A percentile compares a stretch with the other conserved stretches of the same genome.
Evolutionary conservation across 2,888 invertebrate genomes (phyloP).

Genomic region (Zele albiditarsus): DNA sequence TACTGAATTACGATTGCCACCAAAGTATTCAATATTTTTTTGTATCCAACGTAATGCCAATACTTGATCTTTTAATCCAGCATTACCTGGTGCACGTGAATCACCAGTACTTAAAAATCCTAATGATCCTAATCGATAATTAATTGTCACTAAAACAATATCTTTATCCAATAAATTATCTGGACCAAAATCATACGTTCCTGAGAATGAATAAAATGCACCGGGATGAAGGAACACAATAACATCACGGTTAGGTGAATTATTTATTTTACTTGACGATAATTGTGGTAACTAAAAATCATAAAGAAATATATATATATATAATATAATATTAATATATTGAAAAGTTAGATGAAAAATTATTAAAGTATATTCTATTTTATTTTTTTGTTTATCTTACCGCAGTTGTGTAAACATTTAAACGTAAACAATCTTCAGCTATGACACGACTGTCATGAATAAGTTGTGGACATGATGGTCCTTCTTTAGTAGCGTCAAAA

Average conservation of each 20-base stretch:
- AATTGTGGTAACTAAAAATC: conserved; percentile 37
- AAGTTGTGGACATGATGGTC: conserved; percentile 76
- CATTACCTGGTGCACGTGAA: conserved; percentile 79
- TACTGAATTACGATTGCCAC: conserved; percentile 78
- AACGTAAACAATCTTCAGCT: conserved; percentile 78
- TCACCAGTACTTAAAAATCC: conserved; percentile 80
- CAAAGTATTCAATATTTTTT: conserved; percentile 75
- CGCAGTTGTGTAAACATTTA: conserved; percentile 77
- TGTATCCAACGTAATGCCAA: conserved; percentile 79
- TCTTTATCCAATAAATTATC: conserved; percentile 64
- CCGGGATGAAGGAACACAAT: conserved; percentile 82
- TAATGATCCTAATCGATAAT: conserved; percentile 64
- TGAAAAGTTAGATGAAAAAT: too few relatives aligned
- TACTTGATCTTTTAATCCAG: conserved; percentile 82
- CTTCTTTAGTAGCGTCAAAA: conserved; percentile 76
- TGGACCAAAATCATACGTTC: conserved; percentile 73
- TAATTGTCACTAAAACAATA: conserved; percentile 65
- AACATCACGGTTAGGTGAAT: conserved; percentile 74
- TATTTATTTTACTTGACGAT: neutral
- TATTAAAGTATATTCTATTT: neutral
- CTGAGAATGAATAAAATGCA: conserved; percentile 78
- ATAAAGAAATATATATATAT: conserved; percentile 15
- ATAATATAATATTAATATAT: too few relatives aligned
- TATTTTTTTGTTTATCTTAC: conserved; percentile 54
- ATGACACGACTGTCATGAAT: conserved; percentile 54